Conservation (phyloP, 1,140 invertebrate species). For the Pomacea maculata region DNA sequence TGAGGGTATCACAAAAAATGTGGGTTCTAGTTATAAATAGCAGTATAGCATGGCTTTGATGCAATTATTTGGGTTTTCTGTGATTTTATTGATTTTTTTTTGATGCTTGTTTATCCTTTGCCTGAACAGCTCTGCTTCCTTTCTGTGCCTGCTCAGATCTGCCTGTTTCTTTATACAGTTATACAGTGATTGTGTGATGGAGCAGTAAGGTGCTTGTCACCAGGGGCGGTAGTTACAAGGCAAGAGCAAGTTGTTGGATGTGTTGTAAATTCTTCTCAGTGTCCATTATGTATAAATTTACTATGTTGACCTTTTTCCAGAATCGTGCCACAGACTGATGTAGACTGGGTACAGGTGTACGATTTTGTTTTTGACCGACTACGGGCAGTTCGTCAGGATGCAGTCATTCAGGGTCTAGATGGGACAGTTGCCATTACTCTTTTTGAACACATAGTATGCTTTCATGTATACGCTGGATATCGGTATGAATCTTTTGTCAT, state of each 20-base stretch:
- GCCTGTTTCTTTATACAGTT: too few relatives aligned
- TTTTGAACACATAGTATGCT: slow-evolving; percentile 75
- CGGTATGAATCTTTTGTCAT: slow-evolving; percentile 66
- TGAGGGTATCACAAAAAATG: too few relatives aligned
- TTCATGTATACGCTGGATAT: slow-evolving; percentile 75
- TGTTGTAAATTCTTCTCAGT: neutral
- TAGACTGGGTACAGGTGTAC: slow-evolving; percentile 72
- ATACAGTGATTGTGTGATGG: neutral
- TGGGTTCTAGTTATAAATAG: too few relatives aligned
- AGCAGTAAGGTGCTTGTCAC: too few relatives aligned
- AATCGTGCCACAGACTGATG: slow-evolving; percentile 65
- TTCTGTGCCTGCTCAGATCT: too few relatives aligned
- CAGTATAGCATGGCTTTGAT: too few relatives aligned
- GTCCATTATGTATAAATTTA: neutral
- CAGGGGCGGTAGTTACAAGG: neutral
- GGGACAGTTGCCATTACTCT: slow-evolving; percentile 68
- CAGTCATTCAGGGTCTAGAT: slow-evolving; percentile 75
- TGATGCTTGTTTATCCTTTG: too few relatives aligned
- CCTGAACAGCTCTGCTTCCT: too few relatives aligned
- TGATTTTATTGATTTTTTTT: too few relatives aligned
- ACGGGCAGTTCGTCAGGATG: slow-evolving; percentile 78
- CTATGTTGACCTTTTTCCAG: slow-evolving; percentile 63
- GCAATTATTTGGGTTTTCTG: too few relatives aligned
- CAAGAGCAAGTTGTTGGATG: neutral
- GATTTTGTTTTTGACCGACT: slow-evolving; percentile 82